phyloP scores from a whole-genome alignment of 2,888 invertebrate genomes.

The Ctenicera cuprea region DNA sequence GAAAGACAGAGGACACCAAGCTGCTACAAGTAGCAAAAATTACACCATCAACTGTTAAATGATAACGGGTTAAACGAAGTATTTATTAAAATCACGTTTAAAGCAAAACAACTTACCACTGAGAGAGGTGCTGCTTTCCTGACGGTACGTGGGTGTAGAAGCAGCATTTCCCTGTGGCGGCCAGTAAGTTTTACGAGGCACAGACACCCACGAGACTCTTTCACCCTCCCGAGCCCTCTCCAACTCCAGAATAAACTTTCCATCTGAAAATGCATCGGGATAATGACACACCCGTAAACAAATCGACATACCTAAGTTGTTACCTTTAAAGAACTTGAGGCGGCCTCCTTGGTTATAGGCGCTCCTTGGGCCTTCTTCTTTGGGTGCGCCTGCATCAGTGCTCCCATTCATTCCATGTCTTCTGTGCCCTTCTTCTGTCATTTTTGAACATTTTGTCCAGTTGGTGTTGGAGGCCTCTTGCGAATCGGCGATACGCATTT shows the following conservation, averaged over 20 bases:
- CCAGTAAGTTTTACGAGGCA: slow-evolving; percentile 92
- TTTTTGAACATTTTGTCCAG: slow-evolving; percentile 84
- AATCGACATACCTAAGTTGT: neutral
- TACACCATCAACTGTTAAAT: too few relatives aligned
- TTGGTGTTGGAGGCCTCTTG: slow-evolving; percentile 78
- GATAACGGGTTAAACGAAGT: too few relatives aligned
- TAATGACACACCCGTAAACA: slow-evolving; percentile 45
- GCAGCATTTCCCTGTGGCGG: slow-evolving; percentile 84
- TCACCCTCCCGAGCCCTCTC: slow-evolving; percentile 86
- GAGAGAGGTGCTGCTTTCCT: slow-evolving; percentile 87
- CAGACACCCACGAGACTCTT: slow-evolving; percentile 91
- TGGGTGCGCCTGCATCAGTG: slow-evolving; percentile 77
- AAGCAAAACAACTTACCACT: slow-evolving; percentile 77
- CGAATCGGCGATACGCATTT: slow-evolving; percentile 78
- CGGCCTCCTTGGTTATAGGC: slow-evolving; percentile 79
- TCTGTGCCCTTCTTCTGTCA: slow-evolving; percentile 82
- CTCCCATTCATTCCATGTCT: slow-evolving; percentile 83
- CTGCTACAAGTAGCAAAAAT: too few relatives aligned
- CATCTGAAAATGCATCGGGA: slow-evolving; percentile 79
- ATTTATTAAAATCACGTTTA: too few relatives aligned
- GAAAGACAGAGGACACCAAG: too few relatives aligned
- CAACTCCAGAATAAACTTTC: slow-evolving; percentile 92
- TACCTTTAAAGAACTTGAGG: slow-evolving; percentile 88
- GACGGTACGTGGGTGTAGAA: slow-evolving; percentile 76
- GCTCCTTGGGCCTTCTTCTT: slow-evolving; percentile 71